Evolutionary conservation across 2,888 invertebrate genomes (phyloP).

Genomic region (Melangyna quadrimaculata): DNA sequence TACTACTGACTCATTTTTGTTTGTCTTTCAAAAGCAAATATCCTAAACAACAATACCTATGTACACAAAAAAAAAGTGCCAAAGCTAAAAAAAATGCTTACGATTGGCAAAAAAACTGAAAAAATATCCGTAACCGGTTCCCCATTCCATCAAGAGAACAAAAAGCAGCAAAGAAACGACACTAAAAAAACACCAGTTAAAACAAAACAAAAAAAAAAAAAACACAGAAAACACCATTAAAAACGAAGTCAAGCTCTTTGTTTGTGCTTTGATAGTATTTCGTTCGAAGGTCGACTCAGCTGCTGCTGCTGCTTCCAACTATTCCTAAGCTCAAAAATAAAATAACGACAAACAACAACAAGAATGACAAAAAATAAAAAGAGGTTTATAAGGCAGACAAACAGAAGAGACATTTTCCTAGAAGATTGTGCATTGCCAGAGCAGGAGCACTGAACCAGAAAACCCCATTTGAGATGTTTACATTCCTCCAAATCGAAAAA

Average conservation of each 20-base stretch:
- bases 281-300: conserved; percentile 62
- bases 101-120: conserved; percentile 43
- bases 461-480: conserved; percentile 66
- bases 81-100: conserved; percentile 58
- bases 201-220: conserved; percentile 49
- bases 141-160: conserved; percentile 48
- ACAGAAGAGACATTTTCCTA: conserved; percentile 38
- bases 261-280: conserved; percentile 12
- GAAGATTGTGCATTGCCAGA: conserved; percentile 48
- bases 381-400: conserved; percentile 33
- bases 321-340: conserved; percentile 9
- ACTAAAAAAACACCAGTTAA: too few relatives aligned
- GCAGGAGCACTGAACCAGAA: conserved; percentile 66
- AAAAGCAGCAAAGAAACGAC: conserved; percentile 27
- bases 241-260: conserved; percentile 55
- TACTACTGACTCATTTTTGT: too few relatives aligned
- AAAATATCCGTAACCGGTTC: conserved; percentile 47
- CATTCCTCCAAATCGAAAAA: conserved; percentile 44
- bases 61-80: background rate
- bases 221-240: conserved; percentile 47
- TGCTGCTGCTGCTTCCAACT: background rate
- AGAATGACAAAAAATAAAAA: background rate
- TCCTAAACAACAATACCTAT: conserved; percentile 1
- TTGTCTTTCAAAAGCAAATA: conserved; percentile 1
- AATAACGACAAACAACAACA: conserved; percentile 10